phyloP scores from a whole-genome alignment of 2,797 vertebrate species.

The Craterocephalus amniculus region DNA sequence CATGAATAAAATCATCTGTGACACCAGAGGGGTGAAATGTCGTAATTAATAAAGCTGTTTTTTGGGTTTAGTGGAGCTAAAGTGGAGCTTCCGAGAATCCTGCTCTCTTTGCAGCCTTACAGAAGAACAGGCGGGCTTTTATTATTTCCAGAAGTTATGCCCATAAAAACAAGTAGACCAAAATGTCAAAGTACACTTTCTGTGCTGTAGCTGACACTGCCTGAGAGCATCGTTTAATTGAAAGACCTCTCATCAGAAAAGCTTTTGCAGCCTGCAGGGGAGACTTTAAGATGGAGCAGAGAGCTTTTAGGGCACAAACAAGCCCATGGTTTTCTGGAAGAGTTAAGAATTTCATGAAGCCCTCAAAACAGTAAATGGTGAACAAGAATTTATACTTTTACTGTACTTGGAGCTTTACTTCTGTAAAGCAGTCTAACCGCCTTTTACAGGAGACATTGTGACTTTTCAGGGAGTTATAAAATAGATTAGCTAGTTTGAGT shows the following conservation, averaged over 20 bases:
- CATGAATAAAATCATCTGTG: background rate
- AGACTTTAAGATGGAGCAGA: background rate
- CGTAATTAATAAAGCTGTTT: background rate
- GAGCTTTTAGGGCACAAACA: slow-evolving; percentile 9
- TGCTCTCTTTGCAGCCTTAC: slow-evolving; percentile 1
- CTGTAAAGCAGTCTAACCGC: background rate
- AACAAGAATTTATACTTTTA: background rate
- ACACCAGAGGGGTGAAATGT: background rate
- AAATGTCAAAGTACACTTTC: slow-evolving; percentile 23
- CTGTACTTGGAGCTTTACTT: background rate
- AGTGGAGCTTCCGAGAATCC: background rate
- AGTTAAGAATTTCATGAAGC: background rate
- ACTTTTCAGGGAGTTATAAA: slow-evolving; percentile 4
- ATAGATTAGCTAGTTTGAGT: background rate
- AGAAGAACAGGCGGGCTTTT: slow-evolving; percentile 15
- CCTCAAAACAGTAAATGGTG: slow-evolving; percentile 1
- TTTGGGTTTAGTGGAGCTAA: slow-evolving; percentile 10
- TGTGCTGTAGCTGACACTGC: background rate
- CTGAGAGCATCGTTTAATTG: slow-evolving; percentile 16
- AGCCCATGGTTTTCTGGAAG: background rate
- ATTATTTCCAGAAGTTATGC: slow-evolving; percentile 12
- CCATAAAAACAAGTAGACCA: slow-evolving; percentile 12
- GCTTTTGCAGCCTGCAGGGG: background rate
- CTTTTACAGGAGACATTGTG: slow-evolving; percentile 4
- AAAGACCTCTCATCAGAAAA: slow-evolving; percentile 12